Evolutionary conservation across 2,113 vertebrate species (phyloP), one percentile per base, ranked within the genome.

Genomic region (Indicator indicator): DNA sequence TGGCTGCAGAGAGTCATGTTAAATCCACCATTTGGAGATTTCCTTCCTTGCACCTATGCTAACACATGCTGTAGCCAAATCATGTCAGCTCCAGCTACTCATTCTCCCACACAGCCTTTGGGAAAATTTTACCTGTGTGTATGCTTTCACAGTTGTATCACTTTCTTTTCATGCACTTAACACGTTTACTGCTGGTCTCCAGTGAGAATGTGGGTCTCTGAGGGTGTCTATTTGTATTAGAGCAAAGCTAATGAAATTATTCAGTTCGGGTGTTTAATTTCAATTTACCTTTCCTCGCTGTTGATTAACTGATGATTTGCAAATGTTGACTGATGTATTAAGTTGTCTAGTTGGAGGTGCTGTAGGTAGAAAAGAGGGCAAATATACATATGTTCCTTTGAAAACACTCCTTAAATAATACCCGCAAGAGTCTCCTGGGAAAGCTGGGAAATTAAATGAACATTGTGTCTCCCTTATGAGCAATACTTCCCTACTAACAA

Each of bases 11-110:
- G 97, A 97, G 79, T 96, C 95, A 79, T 71, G 76, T 86, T 91
- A 92, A 96, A 94, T 59, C 85, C 90, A 91, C 96, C 90, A 73
- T 84, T 93, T 33, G 90, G 96, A 97, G 95, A 97, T 97, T 98
- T 98, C 98, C 98, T 98, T 98, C 98, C 98, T 97, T 96, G 92
- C 95, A 90, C 95, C 94, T 92, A 75, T 9, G 0, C 91, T 11
- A 84, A 86, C 63, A 86, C 94, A 96, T 30, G 21, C 62, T 7
- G 95, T 46, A 92, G 94, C 80, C 96, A 91, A 94, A 88, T 87
- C 95, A 74, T 84, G 77, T 88, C 96, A 95, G 93, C 92, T 96
- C 89, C 92, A 42, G 16, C 72, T 52, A 8, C 46, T 16, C 14
- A 2, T 27, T 86, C 70, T 94, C 96, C 92, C 96, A 94, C 62